Base-by-base conservation (phyloP, 2,113 vertebrate species). In the Talpa occidentalis region DNA sequence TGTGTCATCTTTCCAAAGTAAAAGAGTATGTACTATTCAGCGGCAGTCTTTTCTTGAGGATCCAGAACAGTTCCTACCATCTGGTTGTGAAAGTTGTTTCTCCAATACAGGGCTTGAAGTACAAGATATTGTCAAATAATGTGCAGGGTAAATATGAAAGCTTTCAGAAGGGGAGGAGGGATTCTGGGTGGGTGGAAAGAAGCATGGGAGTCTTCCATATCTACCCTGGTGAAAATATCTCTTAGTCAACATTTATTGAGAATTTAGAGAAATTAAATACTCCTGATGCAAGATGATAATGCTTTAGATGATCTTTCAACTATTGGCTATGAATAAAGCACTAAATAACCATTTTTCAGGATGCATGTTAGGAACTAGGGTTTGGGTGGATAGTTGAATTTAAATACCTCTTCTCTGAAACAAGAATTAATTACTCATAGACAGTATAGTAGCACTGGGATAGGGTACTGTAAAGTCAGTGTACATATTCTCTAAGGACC, bases 1-100 rank as follows among this genome's bases (percentile, higher is more conserved):
- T 88, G 89, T 91, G 59, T 95, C 90, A 93, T 90, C 89, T 93
- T 93, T 94, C 70, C 88, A 95, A 95, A 95, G 64, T 62, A 90
- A 82, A 94, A 95, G 86, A 95, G 90, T 69, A 77, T 64, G 56
- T 10, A 81, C 82, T 90, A n/a, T 91, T 91, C 59, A 67, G 70
- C 54, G 49, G 64, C 73, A 35, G 32, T 37, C 84, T 88, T 96
- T 84, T 88, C 35, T 69, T 69, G 79, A 90, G 66, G 24, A 90
- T 80, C 24, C 22, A 66, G 84, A 93, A 96, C 30, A 70, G 37
- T 90, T 49, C 69, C 83, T 95, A 64, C 66, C 40, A 83, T 86
- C 32, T 73, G 59, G 66, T 10, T 90, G 42, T 79, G 76, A 85
- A 85, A 95, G 76, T 83, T 78, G 81, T 69, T 83, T 62, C 73